Conservation (phyloP, 2,888 invertebrate genomes). For the Aporophyla nigra region DNA sequence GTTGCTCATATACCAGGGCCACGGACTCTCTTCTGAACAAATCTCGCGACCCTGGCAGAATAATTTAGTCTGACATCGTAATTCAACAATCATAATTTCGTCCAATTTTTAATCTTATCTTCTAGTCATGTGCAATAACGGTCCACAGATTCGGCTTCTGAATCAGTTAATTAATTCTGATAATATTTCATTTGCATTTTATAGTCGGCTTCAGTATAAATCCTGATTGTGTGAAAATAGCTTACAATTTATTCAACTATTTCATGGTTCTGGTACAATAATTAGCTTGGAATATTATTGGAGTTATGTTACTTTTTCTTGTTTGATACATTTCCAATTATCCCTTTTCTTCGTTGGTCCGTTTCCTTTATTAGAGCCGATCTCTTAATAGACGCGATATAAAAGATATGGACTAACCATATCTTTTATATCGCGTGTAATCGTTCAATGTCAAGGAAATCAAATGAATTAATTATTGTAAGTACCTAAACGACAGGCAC, state of each 20-base stretch:
- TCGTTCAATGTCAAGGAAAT: background rate
- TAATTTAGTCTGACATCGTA: too few relatives aligned
- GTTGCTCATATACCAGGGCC: too few relatives aligned
- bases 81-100: too few relatives aligned
- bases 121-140: background rate
- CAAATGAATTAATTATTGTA: background rate
- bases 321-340: background rate
- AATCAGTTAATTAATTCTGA: background rate
- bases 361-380: background rate
- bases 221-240: background rate
- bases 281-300: background rate
- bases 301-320: background rate
- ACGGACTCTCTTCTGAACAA: too few relatives aligned
- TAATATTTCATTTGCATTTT: slow-evolving; percentile 1
- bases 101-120: background rate
- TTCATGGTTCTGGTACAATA: slow-evolving; percentile 2
- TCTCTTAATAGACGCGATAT: background rate
- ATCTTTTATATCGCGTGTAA: background rate
- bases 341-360: background rate
- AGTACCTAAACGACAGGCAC: background rate
- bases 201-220: background rate
- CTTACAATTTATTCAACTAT: background rate
- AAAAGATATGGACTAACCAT: too few relatives aligned
- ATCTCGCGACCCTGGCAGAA: too few relatives aligned
- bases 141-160: background rate